phyloP scores from a whole-genome alignment of 2,888 invertebrate genomes.

The Heliconius sara region DNA sequence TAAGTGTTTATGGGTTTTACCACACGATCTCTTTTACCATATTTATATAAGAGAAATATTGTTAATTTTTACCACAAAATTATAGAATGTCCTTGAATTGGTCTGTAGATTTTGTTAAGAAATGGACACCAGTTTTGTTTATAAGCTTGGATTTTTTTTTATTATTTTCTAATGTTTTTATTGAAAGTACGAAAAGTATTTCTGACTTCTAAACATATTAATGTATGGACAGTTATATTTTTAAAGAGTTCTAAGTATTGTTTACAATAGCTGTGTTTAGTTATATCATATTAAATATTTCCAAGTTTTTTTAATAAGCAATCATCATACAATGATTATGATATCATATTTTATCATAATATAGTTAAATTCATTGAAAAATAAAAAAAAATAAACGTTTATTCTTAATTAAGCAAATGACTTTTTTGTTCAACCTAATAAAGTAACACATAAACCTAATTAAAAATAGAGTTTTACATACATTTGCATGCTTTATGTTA shows the following conservation, averaged over 20 bases:
- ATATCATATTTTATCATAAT: no score
- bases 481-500: not conserved
- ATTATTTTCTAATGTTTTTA: not conserved
- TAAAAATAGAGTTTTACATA: not conserved
- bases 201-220: not conserved
- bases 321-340: no score
- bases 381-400: not conserved
- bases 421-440: not conserved
- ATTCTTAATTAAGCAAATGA: not conserved
- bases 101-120: not conserved
- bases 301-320: no score
- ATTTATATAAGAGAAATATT: conserved; percentile 9
- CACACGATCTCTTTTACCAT: conserved; percentile 26
- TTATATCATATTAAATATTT: not conserved
- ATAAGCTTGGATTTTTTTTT: not conserved
- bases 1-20: conserved; percentile 38
- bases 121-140: not conserved
- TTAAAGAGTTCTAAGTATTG: not conserved
- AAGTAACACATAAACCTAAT: not conserved
- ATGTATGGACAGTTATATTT: not conserved
- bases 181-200: not conserved
- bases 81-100: not conserved
- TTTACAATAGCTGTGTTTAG: not conserved
- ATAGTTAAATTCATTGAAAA: not conserved
- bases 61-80: not conserved